phyloP scores from a whole-genome alignment of 2,888 invertebrate genomes.

The Neoaliturus tenellus region DNA sequence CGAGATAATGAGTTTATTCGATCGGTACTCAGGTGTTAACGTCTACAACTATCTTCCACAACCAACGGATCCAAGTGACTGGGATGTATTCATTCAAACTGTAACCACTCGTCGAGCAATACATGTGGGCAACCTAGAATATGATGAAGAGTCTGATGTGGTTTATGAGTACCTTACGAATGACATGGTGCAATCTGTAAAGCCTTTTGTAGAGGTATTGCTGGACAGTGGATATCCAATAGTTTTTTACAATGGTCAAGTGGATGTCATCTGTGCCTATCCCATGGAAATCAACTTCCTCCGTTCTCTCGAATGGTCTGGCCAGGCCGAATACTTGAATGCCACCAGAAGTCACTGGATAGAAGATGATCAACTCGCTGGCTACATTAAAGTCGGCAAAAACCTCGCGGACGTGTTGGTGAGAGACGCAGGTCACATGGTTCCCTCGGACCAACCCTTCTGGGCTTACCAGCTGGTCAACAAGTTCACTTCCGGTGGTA shows the following conservation, averaged over 20 bases:
- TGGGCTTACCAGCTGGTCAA: constrained; percentile 85
- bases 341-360: constrained; percentile 82
- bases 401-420: constrained; percentile 85
- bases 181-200: constrained; percentile 90
- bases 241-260: constrained; percentile 91
- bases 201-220: constrained; percentile 82
- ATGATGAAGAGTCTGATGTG: constrained; percentile 75
- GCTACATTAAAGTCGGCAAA: constrained; percentile 83
- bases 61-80: constrained; percentile 21
- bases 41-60: constrained; percentile 45
- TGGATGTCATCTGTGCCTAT: constrained; percentile 94
- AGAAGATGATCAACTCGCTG: constrained; percentile 79
- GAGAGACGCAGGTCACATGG: constrained; percentile 89
- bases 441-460: constrained; percentile 86
- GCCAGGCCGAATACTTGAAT: constrained; percentile 78
- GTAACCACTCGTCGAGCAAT: constrained; percentile 74
- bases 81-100: constrained; percentile 62
- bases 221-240: constrained; percentile 79
- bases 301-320: constrained; percentile 81
- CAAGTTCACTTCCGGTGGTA: neutral
- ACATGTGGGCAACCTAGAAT: constrained; percentile 89
- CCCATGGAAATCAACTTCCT: constrained; percentile 89
- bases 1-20: constrained; percentile 76
- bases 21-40: neutral
- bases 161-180: constrained; percentile 83